These are phyloP conservation scores for Melipona bicolor DNA, from an alignment of 2,888 invertebrate species.

Conservation along the genomic window DNA sequence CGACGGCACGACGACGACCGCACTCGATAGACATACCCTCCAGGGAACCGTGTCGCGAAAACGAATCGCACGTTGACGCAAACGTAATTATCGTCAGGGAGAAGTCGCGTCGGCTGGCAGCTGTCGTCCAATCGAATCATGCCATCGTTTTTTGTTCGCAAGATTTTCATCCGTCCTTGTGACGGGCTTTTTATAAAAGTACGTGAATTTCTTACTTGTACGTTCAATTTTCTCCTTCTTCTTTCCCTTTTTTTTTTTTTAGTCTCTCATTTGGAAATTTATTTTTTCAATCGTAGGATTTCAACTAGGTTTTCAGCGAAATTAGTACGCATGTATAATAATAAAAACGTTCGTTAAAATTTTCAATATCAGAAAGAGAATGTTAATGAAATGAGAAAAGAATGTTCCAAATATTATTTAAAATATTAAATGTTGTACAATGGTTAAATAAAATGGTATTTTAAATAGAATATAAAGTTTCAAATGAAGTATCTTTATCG, in stretches of 20 bases:
- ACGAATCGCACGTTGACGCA: constrained; percentile 59
- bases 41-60: constrained; percentile 41
- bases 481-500: too few species aligned
- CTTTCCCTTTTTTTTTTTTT: neutral
- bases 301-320: neutral
- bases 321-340: neutral
- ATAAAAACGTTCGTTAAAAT: neutral
- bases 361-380: neutral
- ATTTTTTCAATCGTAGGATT: neutral
- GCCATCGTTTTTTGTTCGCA: constrained; percentile 50
- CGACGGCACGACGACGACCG: constrained; percentile 7
- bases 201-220: neutral
- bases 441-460: too few species aligned
- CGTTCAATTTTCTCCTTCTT: neutral
- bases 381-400: neutral
- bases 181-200: constrained; percentile 39
- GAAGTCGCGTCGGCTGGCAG: constrained; percentile 55
- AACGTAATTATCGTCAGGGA: constrained; percentile 60
- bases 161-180: constrained; percentile 39
- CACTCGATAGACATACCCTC: constrained; percentile 27
- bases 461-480: too few species aligned
- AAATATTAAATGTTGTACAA: too few species aligned
- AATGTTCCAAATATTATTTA: too few species aligned
- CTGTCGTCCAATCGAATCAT: constrained; percentile 64
- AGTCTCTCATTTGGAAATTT: neutral